Evolutionary conservation across 2,113 vertebrate genomes (phyloP).

Genomic region (Erpornis zantholeuca): DNA sequence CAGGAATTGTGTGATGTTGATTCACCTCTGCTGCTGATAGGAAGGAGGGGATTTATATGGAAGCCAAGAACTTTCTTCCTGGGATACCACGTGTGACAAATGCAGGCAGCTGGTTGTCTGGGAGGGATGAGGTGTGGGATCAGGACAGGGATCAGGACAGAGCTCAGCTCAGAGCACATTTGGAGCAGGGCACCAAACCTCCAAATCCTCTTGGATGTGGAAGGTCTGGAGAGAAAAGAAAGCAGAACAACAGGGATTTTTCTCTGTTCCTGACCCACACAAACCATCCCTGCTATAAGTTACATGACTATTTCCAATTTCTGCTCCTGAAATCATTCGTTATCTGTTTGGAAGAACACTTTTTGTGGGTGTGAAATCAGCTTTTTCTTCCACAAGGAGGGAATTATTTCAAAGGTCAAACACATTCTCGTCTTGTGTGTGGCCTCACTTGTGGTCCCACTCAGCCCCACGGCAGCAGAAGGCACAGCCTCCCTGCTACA

Average conservation of each 20-base stretch:
- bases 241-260: not conserved
- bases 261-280: not conserved
- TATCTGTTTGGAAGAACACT: not conserved
- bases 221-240: not conserved
- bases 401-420: not conserved
- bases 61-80: not conserved
- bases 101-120: not conserved
- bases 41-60: accelerated
- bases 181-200: not conserved
- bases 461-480: not conserved
- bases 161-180: not conserved
- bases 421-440: accelerated
- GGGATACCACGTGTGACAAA: accelerated
- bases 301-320: not conserved
- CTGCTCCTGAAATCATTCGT: not conserved
- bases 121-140: not conserved
- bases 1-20: accelerated
- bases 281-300: not conserved
- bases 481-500: not conserved
- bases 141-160: not conserved
- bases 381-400: not conserved
- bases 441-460: not conserved
- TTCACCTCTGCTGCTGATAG: not conserved
- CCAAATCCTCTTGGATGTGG: too few species aligned
- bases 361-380: not conserved